A percentile compares a stretch with the other conserved stretches of the same genome.
Conservation (phyloP, 2,113 vertebrate species). For the Cheilinus undulatus region DNA sequence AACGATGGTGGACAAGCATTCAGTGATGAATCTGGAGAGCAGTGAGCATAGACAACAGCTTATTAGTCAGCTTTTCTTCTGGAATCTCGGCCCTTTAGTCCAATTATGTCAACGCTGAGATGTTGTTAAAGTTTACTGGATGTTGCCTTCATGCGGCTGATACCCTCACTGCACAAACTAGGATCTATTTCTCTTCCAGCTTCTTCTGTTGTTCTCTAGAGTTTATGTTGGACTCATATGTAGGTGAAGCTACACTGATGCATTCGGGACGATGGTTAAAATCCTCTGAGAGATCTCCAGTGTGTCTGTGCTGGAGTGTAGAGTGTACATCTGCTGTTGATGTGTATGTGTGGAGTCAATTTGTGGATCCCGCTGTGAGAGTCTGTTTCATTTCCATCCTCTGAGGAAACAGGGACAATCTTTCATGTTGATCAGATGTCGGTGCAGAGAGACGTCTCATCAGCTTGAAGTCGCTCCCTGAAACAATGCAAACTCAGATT, state of each 20-base stretch:
- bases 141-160: slow-evolving; percentile 3
- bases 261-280: slow-evolving; percentile 12
- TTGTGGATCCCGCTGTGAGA: slow-evolving; percentile 13
- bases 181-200: background rate
- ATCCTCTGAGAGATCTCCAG: background rate
- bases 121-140: background rate
- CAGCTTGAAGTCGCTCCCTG: slow-evolving; percentile 7
- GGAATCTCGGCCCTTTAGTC: slow-evolving; percentile 7
- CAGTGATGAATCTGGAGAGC: background rate
- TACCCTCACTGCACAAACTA: background rate
- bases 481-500: background rate
- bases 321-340: background rate
- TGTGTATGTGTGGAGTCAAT: slow-evolving; percentile 8
- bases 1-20: slow-evolving; percentile 9
- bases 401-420: slow-evolving; percentile 18
- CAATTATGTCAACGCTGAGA: slow-evolving; percentile 33
- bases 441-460: slow-evolving; percentile 3
- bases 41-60: slow-evolving; percentile 10
- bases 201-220: slow-evolving; percentile 5
- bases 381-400: slow-evolving; percentile 24
- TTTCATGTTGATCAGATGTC: slow-evolving; percentile 29
- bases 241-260: background rate
- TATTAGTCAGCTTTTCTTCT: slow-evolving; percentile 1
- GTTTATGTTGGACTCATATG: slow-evolving; percentile 12
- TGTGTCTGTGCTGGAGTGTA: background rate